Conservation (phyloP, 2,113 vertebrate species). For the Oryzias javanicus region DNA sequence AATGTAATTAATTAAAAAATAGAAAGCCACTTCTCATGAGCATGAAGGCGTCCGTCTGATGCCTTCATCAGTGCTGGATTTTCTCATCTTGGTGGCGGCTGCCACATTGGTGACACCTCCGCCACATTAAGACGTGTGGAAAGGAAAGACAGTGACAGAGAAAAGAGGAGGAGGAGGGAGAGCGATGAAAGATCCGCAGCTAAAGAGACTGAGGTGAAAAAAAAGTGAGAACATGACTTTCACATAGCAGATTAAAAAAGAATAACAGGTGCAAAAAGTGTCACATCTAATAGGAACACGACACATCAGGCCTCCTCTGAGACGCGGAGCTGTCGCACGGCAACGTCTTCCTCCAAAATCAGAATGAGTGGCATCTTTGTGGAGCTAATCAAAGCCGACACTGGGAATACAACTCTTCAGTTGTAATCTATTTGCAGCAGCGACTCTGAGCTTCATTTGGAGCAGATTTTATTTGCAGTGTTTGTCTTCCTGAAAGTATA, state of each 20-base stretch:
- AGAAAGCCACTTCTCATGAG: constrained; percentile 8
- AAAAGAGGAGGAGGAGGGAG: constrained; percentile 3
- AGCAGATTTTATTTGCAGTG: constrained; percentile 52
- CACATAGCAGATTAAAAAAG: constrained; percentile 57
- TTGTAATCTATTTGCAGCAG: constrained; percentile 56
- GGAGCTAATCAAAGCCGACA: constrained; percentile 59
- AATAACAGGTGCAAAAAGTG: constrained; percentile 58
- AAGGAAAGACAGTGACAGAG: constrained; percentile 9
- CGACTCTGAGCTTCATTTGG: constrained; percentile 47
- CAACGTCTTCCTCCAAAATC: constrained; percentile 52
- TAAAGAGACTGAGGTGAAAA: constrained; percentile 22
- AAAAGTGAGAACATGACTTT: constrained; percentile 41
- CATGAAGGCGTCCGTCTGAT: background rate
- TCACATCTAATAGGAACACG: constrained; percentile 67
- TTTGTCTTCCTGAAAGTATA: constrained; percentile 54
- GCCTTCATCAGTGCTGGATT: constrained; percentile 1
- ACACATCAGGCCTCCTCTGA: constrained; percentile 49
- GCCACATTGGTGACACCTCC: constrained; percentile 26
- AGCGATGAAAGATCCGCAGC: constrained; percentile 5
- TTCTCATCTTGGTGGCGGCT: constrained; percentile 33
- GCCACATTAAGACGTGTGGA: constrained; percentile 31
- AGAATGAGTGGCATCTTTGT: constrained; percentile 21
- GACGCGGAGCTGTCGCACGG: constrained; percentile 42
- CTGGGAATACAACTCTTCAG: constrained; percentile 52
- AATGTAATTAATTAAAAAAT: constrained; percentile 28